Conservation (phyloP, 2,113 vertebrate species). For the Dasyornis broadbenti region DNA sequence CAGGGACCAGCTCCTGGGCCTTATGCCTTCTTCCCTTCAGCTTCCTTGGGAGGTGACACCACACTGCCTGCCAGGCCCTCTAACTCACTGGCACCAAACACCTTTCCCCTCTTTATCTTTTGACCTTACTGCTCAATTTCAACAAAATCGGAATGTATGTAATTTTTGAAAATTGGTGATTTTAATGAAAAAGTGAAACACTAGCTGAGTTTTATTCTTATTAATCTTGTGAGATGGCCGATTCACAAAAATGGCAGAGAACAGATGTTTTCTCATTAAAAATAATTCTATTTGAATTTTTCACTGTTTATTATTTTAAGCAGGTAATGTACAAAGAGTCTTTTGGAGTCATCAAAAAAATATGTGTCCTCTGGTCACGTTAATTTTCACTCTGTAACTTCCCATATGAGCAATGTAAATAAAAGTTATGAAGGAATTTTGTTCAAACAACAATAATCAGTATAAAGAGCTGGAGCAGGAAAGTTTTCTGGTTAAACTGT, state of each 20-base stretch:
- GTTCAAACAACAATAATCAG: background rate
- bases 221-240: background rate
- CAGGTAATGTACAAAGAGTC: background rate
- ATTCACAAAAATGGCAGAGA: background rate
- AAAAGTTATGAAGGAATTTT: background rate
- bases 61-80: accelerated
- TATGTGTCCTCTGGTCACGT: background rate
- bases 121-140: background rate
- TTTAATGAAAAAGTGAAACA: background rate
- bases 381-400: background rate
- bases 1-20: background rate
- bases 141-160: background rate
- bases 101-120: background rate
- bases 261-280: background rate
- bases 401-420: background rate
- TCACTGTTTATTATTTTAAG: background rate
- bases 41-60: background rate
- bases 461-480: background rate
- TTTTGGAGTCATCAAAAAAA: background rate
- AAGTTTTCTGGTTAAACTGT: background rate
- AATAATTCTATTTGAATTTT: background rate
- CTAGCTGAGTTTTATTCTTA: background rate
- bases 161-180: background rate
- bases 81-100: background rate
- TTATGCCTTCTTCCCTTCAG: background rate